phyloP scores from a whole-genome alignment of 2,797 vertebrate species.

The Pygocentrus nattereri region DNA sequence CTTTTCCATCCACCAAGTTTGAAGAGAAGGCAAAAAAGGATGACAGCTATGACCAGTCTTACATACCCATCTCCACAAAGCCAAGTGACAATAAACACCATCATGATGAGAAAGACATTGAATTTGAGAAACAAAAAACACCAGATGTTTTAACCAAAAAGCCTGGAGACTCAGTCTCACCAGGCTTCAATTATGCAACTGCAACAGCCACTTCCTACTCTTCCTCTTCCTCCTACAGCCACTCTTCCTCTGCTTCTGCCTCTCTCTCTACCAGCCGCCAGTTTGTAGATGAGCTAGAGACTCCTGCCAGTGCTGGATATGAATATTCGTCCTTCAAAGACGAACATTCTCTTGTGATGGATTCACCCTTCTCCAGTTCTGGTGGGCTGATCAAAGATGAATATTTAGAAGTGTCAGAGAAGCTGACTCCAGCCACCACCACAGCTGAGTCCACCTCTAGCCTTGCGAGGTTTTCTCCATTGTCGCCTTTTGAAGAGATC shows the following conservation, averaged over 20 bases:
- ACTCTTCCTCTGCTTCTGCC: constrained; percentile 86
- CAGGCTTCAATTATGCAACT: constrained; percentile 81
- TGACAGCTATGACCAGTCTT: constrained; percentile 48
- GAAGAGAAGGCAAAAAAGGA: constrained; percentile 61
- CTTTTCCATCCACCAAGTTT: constrained; percentile 57
- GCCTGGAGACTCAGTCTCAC: constrained; percentile 73
- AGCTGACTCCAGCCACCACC: constrained; percentile 72
- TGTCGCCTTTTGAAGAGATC: constrained; percentile 82
- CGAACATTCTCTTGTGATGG: constrained; percentile 78
- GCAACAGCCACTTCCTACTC: constrained; percentile 79
- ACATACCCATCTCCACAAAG: constrained; percentile 61
- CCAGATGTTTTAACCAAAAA: constrained; percentile 66
- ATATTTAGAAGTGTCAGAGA: constrained; percentile 92
- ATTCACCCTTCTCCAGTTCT: constrained; percentile 71
- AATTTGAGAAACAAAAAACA: constrained; percentile 71
- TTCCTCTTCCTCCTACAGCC: constrained; percentile 84
- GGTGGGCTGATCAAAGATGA: constrained; percentile 82
- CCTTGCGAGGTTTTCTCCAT: constrained; percentile 80
- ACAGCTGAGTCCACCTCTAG: constrained; percentile 79
- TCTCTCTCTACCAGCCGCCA: constrained; percentile 85
- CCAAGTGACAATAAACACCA: constrained; percentile 70
- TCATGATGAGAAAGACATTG: constrained; percentile 66
- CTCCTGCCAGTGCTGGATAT: constrained; percentile 78
- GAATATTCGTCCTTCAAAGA: constrained; percentile 87
- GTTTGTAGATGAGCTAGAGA: constrained; percentile 82